phyloP scores from a whole-genome alignment of 2,113 vertebrate genomes.

The Beaufortia kweichowensis region DNA sequence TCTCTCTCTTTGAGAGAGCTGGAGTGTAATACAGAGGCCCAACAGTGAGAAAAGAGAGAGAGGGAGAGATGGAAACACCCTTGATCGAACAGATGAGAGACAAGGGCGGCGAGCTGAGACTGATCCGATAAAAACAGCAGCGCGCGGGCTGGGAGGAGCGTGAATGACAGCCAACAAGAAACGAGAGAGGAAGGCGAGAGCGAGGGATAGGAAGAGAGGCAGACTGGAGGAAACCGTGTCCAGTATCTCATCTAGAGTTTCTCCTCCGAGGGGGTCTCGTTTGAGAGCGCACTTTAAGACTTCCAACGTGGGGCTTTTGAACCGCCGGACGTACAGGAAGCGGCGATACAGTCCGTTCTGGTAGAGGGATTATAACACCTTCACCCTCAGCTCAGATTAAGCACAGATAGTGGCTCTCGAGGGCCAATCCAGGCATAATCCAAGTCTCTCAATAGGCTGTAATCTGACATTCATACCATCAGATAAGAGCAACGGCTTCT shows the following conservation, averaged over 20 bases:
- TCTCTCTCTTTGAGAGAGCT: slow-evolving; percentile 14
- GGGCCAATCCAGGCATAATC: slow-evolving; percentile 40
- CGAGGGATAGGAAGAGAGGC: slow-evolving; percentile 43
- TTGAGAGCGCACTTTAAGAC: slow-evolving; percentile 35
- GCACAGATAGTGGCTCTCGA: slow-evolving; percentile 44
- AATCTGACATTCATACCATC: slow-evolving; percentile 53
- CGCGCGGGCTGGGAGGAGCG: slow-evolving; percentile 55
- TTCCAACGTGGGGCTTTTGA: slow-evolving; percentile 10
- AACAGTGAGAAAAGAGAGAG: slow-evolving; percentile 14
- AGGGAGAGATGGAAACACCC: slow-evolving; percentile 60
- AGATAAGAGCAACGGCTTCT: slow-evolving; percentile 50
- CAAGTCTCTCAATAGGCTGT: slow-evolving; percentile 37
- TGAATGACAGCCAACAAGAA: slow-evolving; percentile 54
- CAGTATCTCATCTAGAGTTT: slow-evolving; percentile 49
- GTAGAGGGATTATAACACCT: slow-evolving; percentile 51
- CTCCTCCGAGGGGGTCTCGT: slow-evolving; percentile 39
- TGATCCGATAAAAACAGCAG: slow-evolving; percentile 77
- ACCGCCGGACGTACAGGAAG: slow-evolving; percentile 28
- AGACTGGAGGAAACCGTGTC: slow-evolving; percentile 42
- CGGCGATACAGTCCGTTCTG: slow-evolving; percentile 27
- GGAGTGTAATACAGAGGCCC: slow-evolving; percentile 3
- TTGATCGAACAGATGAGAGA: slow-evolving; percentile 75
- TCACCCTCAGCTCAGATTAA: slow-evolving; percentile 47
- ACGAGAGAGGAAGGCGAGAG: slow-evolving; percentile 55
- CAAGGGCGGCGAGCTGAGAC: slow-evolving; percentile 75